phyloP scores from a whole-genome alignment of 2,888 invertebrate species.

The Drosophila anceps region DNA sequence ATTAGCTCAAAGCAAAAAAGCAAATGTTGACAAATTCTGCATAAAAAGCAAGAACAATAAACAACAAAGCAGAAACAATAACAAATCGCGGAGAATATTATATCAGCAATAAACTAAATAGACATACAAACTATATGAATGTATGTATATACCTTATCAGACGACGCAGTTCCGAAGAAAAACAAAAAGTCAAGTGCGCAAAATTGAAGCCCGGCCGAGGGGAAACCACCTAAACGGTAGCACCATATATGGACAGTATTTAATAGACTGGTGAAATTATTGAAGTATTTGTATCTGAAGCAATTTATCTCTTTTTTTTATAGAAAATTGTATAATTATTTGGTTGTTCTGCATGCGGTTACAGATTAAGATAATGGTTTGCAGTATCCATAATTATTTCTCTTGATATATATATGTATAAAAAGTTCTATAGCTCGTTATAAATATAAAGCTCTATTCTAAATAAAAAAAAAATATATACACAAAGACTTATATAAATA shows the following conservation, averaged over 20 bases:
- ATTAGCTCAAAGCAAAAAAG: conserved; percentile 15
- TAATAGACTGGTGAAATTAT: conserved; percentile 40
- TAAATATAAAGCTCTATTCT: too few species aligned
- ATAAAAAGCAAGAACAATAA: conserved; percentile 40
- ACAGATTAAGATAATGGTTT: too few species aligned
- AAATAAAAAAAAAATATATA: too few species aligned
- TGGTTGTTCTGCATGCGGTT: background rate
- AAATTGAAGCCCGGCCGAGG: conserved; percentile 22
- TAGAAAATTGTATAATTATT: background rate
- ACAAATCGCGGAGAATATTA: conserved; percentile 35
- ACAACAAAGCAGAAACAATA: conserved; percentile 31
- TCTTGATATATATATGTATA: too few species aligned
- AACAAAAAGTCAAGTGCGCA: conserved; percentile 46
- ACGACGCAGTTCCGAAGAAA: conserved; percentile 62
- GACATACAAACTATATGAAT: background rate
- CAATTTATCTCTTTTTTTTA: background rate
- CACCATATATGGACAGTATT: conserved; percentile 46
- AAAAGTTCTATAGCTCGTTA: too few species aligned
- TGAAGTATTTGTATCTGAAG: background rate
- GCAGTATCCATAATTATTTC: too few species aligned
- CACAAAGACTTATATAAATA: too few species aligned
- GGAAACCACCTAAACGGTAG: conserved; percentile 59
- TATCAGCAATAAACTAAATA: conserved; percentile 30
- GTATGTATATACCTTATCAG: conserved; percentile 49
- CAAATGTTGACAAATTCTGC: conserved; percentile 26